A percentile compares a stretch with the other conserved stretches of the same genome.
Evolutionary conservation across 2,797 vertebrate species (phyloP).

Genomic region (Dipus sagitta): DNA sequence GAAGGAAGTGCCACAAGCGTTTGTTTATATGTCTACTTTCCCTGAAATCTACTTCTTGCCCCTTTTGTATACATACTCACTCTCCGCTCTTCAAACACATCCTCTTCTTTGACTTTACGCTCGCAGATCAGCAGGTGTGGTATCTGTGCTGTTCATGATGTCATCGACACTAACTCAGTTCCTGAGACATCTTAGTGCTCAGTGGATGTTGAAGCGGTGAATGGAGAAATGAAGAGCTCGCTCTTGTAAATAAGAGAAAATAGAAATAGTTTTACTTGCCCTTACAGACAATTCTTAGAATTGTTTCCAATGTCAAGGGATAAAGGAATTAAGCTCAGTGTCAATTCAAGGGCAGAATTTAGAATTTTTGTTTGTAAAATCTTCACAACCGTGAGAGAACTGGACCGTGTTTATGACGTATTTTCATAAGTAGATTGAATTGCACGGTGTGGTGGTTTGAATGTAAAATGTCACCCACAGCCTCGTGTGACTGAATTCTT

Average conservation of each 20-base stretch:
- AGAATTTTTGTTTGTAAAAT: constrained; percentile 16
- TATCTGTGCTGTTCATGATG: neutral
- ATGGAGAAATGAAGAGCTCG: constrained; percentile 1
- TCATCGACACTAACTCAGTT: neutral
- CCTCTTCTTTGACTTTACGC: neutral
- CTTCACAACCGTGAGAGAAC: constrained; percentile 28
- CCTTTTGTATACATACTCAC: neutral
- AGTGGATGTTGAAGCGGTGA: neutral
- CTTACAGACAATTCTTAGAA: neutral
- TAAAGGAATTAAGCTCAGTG: constrained; percentile 23
- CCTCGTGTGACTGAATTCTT: no score
- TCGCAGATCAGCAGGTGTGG: neutral
- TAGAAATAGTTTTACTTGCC: neutral
- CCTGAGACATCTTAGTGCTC: neutral
- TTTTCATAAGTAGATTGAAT: constrained; percentile 47
- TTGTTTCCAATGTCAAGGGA: neutral
- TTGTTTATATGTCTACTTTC: neutral
- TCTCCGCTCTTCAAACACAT: neutral
- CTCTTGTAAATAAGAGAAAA: neutral
- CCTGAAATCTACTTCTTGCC: neutral
- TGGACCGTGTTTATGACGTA: neutral
- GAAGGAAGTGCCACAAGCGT: neutral
- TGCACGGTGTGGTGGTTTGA: neutral
- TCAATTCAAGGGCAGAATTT: neutral
- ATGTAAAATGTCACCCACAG: no score